A percentile compares a stretch with the other conserved stretches of the same genome.
Evolutionary conservation across 2,113 vertebrate species (phyloP).

Genomic region (Dromiciops gliroides): DNA sequence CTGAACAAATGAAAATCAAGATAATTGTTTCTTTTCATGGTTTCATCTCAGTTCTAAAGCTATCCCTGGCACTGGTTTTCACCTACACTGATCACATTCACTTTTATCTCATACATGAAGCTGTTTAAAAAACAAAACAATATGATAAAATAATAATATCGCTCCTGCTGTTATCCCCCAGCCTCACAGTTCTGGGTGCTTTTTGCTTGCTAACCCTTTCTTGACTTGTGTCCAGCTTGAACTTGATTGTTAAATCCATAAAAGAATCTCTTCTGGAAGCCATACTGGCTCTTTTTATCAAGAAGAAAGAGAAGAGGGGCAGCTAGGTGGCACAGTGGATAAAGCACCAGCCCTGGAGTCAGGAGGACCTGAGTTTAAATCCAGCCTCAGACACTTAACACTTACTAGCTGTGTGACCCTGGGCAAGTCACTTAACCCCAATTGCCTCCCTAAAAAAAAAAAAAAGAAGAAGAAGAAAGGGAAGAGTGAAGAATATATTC

Average conservation of each 20-base stretch:
- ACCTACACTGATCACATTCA: background rate
- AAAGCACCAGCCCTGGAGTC: too few relatives aligned
- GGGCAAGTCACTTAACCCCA: too few relatives aligned
- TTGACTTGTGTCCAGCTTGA: background rate
- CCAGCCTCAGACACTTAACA: too few relatives aligned
- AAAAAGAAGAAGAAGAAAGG: too few relatives aligned
- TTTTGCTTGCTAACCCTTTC: background rate
- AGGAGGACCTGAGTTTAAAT: too few relatives aligned
- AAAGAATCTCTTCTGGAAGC: background rate
- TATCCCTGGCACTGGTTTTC: background rate
- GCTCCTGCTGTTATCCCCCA: background rate
- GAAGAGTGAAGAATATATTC: background rate
- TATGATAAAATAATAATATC: too few relatives aligned
- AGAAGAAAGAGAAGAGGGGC: background rate
- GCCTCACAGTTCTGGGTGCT: background rate
- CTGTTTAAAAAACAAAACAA: background rate
- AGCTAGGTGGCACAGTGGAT: too few relatives aligned
- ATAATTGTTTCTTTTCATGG: background rate
- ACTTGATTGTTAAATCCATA: background rate
- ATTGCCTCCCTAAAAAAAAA: too few relatives aligned
- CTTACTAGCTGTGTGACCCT: too few relatives aligned
- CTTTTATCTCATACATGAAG: background rate
- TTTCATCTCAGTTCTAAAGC: background rate
- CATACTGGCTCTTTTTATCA: background rate
- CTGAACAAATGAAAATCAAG: background rate